Percentiles rank a stretch among this genome's conserved stretches.
phyloP scores from a whole-genome alignment of 2,113 vertebrate species.

The human region DNA sequence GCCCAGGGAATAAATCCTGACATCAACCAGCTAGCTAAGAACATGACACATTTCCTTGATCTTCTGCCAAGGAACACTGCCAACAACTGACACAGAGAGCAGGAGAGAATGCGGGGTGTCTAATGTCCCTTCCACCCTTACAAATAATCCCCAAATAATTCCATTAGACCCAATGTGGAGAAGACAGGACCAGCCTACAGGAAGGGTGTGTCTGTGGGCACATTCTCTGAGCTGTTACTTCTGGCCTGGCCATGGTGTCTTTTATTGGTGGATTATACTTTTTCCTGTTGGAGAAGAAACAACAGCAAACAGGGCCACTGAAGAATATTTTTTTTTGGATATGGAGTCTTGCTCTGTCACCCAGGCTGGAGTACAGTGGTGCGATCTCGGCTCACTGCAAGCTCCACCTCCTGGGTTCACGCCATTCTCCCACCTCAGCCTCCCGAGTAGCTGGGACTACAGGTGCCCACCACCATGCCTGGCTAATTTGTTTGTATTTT shows the following conservation, averaged over 20 bases:
- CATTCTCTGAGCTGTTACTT: background rate
- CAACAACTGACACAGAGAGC: background rate
- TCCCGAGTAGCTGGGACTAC: no score
- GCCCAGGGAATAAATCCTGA: background rate
- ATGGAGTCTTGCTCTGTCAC: no score
- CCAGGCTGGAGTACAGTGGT: no score
- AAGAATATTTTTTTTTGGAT: background rate
- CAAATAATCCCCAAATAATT: background rate
- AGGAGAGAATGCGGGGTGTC: background rate
- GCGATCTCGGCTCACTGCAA: no score
- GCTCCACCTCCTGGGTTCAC: no score
- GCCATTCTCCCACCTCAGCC: no score
- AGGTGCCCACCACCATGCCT: no score
- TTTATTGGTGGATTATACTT: background rate
- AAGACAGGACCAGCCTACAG: background rate
- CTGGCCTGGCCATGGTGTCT: background rate
- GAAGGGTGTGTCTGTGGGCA: background rate
- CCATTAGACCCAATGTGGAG: background rate
- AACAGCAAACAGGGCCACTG: background rate
- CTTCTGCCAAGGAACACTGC: background rate
- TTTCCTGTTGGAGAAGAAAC: background rate
- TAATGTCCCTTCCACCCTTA: background rate
- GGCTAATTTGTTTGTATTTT: no score
- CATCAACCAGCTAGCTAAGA: background rate
- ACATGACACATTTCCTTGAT: background rate